phyloP scores from a whole-genome alignment of 2,888 invertebrate species.

The Tetragonisca angustula region DNA sequence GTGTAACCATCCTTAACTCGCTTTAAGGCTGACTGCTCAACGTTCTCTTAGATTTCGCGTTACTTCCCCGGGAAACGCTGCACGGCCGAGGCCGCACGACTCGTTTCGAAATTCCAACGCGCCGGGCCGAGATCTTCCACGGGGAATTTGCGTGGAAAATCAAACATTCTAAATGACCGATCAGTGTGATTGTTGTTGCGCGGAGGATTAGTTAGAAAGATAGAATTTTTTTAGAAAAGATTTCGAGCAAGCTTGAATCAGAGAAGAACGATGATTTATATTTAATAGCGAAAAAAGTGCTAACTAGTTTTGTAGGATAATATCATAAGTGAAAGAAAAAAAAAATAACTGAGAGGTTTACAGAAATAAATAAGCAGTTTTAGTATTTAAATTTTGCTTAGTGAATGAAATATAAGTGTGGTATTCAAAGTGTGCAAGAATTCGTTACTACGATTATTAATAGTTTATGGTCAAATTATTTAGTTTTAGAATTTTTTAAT shows the following conservation, averaged over 20 bases:
- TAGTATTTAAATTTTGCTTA: background rate
- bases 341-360: background rate
- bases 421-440: too few relatives aligned
- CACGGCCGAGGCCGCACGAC: background rate
- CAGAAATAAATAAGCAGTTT: background rate
- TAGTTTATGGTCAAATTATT: too few relatives aligned
- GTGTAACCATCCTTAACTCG: conserved; percentile 71
- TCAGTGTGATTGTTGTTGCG: conserved; percentile 15
- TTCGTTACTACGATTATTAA: too few relatives aligned
- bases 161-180: conserved; percentile 44
- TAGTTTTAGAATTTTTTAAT: too few relatives aligned
- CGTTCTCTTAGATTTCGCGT: conserved; percentile 65
- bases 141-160: conserved; percentile 33
- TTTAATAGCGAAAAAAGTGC: too few relatives aligned
- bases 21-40: conserved; percentile 69
- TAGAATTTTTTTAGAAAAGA: background rate
- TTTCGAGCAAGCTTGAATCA: background rate
- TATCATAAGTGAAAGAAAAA: background rate
- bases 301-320: background rate
- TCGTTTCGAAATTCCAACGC: conserved; percentile 42
- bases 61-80: conserved; percentile 36
- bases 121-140: background rate
- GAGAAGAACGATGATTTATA: too few relatives aligned
- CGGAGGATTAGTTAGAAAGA: background rate
- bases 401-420: too few relatives aligned